Evolutionary conservation across 2,888 invertebrate species (phyloP).

Genomic region (Amblyjoppa proteus): DNA sequence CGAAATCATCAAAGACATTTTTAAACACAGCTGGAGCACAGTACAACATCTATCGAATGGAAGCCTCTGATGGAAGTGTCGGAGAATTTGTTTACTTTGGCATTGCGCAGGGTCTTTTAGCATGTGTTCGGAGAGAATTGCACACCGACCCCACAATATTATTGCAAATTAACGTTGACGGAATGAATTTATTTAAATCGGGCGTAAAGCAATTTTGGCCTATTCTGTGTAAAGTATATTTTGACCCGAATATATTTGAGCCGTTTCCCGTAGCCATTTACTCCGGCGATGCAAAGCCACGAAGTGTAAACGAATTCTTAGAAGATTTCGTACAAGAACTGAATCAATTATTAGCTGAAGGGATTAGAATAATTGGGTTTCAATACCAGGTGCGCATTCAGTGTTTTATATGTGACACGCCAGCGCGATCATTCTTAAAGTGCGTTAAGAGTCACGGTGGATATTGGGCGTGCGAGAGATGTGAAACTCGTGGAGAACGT

Average conservation of each 20-base stretch:
- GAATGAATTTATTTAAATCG: constrained; percentile 55
- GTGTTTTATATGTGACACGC: constrained; percentile 44
- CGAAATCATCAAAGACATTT: constrained; percentile 65
- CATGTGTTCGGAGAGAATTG: constrained; percentile 47
- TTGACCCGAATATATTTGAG: constrained; percentile 39
- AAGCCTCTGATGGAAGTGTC: constrained; percentile 20
- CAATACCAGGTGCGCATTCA: constrained; percentile 43
- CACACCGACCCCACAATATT: constrained; percentile 52
- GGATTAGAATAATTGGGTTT: constrained; percentile 7
- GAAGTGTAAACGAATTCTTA: constrained; percentile 40
- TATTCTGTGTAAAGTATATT: constrained; percentile 54
- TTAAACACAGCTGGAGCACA: constrained; percentile 15
- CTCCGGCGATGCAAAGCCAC: constrained; percentile 57
- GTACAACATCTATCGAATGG: constrained; percentile 51
- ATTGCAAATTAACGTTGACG: constrained; percentile 65
- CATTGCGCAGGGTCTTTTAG: constrained; percentile 46
- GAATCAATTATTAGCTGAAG: constrained; percentile 26
- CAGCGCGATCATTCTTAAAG: constrained; percentile 62
- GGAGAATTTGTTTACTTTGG: constrained; percentile 58
- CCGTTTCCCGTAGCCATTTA: constrained; percentile 66
- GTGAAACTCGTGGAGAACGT: constrained; percentile 54
- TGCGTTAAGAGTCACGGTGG: constrained; percentile 66
- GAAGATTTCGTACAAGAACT: constrained; percentile 33
- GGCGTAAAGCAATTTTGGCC: constrained; percentile 61
- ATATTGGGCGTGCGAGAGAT: constrained; percentile 68